Percentiles rank a stretch among this genome's conserved stretches.
phyloP scores from a whole-genome alignment of 2,888 invertebrate species.

The Actias luna region DNA sequence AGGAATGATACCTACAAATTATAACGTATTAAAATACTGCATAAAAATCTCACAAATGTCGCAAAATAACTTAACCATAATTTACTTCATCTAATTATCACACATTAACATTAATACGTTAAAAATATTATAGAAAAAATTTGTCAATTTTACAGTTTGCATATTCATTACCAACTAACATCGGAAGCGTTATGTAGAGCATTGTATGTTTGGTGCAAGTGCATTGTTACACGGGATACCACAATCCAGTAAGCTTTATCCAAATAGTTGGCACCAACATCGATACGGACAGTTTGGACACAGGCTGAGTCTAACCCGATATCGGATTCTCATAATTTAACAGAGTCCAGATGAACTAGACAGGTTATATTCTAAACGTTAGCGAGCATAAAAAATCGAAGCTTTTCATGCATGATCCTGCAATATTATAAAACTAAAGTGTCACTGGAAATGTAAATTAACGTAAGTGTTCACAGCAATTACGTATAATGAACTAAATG shows the following conservation, averaged over 20 bases:
- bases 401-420: neutral
- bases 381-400: neutral
- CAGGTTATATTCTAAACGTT: conserved; percentile 45
- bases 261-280: conserved; percentile 65
- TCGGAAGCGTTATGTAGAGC: neutral
- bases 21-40: neutral
- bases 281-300: conserved; percentile 72
- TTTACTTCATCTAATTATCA: neutral
- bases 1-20: no score
- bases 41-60: neutral
- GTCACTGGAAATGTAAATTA: no score
- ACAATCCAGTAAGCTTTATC: conserved; percentile 26
- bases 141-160: neutral
- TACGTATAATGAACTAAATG: no score
- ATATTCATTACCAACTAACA: neutral
- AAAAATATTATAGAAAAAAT: neutral
- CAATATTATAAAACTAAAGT: neutral
- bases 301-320: conserved; percentile 72
- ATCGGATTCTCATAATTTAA: conserved; percentile 79
- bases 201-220: neutral
- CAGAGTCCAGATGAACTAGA: conserved; percentile 59
- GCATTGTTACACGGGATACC: neutral
- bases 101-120: neutral
- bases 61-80: neutral
- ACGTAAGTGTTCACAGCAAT: no score